Percentiles rank a stretch among this genome's conserved stretches.
Evolutionary conservation across 2,113 vertebrate species (phyloP).

Genomic region (Andinoacara biseriatus): DNA sequence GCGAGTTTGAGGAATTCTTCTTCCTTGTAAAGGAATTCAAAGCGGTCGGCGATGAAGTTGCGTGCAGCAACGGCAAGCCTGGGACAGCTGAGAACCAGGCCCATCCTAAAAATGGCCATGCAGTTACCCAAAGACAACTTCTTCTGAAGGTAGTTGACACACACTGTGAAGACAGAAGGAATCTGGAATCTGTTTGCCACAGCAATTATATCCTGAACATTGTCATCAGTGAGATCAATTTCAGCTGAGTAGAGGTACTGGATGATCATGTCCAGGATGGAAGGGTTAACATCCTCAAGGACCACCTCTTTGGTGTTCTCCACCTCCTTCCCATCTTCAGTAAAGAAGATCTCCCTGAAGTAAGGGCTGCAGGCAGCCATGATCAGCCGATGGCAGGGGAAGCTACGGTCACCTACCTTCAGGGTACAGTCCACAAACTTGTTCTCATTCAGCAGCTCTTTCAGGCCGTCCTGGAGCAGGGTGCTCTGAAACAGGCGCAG

Average conservation of each 20-base stretch:
- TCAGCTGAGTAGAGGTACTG: slow-evolving; percentile 96
- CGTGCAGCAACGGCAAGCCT: slow-evolving; percentile 91
- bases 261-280: slow-evolving; percentile 89
- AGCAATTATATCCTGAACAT: slow-evolving; percentile 96
- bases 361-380: slow-evolving; percentile 98
- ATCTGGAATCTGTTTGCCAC: slow-evolving; percentile 98
- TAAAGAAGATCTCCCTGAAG: slow-evolving; percentile 97
- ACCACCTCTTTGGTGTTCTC: slow-evolving; percentile 89
- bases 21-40: slow-evolving; percentile 87
- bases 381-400: slow-evolving; percentile 96
- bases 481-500: slow-evolving; percentile 98
- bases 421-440: slow-evolving; percentile 97
- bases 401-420: slow-evolving; percentile 92
- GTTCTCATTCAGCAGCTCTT: slow-evolving; percentile 97
- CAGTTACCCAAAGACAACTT: slow-evolving; percentile 91
- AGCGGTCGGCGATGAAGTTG: slow-evolving; percentile 93
- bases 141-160: slow-evolving; percentile 96
- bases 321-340: slow-evolving; percentile 90
- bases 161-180: slow-evolving; percentile 96
- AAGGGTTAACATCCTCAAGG: slow-evolving; percentile 91
- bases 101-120: slow-evolving; percentile 93
- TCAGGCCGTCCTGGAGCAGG: slow-evolving; percentile 96
- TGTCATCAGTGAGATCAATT: slow-evolving; percentile 94
- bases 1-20: slow-evolving; percentile 96
- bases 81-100: slow-evolving; percentile 93